Evolutionary conservation across 2,113 vertebrate species (phyloP), one percentile per base, ranked within the genome.

Genomic region (Apaloderma vittatum): DNA sequence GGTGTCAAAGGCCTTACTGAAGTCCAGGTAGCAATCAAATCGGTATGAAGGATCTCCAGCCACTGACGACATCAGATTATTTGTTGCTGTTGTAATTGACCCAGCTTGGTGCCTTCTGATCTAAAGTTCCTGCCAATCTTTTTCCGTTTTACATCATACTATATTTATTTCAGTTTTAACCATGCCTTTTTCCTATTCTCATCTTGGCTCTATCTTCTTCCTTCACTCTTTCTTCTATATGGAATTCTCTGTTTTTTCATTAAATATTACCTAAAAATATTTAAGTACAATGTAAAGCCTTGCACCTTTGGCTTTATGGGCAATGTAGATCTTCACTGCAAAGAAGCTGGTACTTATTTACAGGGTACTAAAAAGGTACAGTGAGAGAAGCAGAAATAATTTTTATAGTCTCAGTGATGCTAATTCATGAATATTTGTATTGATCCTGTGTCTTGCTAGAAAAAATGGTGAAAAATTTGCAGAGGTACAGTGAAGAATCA

Each of bases 361-460:
- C 54, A 32, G 34, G 29, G 27, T 4, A 24, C 30, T 83, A 62
- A 88, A 93, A 85, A 74, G 4, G 51, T 62, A 46, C 43, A 80
- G n/a, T 65, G 40, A 79, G 32, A 90, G 74, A 94, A 92, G 19
- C 22, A 90, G 45, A 65, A 71, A n/a, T n/a, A 81, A 46, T 65
- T 82, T 91, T 82, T 90, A 62, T 30, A 34, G 62, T 72, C n/a
- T 83, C 29, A 2, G 70, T 87, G 45, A 94, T 37, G 48, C 36
- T 73, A 73, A 72, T 81, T 80, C 65, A 81, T 86, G 45, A 87
- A 86, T 80, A 83, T 58, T 80, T 80, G 9, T 88, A 88, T 88
- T 83, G 58, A 94, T 73, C 27, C 36, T 52, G 7, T 48, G 27
- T 49, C 43, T 82, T 82, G n/a, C 49, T 58, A 54, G 75, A 87